Evolutionary conservation across 2,113 vertebrate genomes (phyloP), one percentile per base, ranked within the genome.

Genomic region (Saimiri boliviensis): DNA sequence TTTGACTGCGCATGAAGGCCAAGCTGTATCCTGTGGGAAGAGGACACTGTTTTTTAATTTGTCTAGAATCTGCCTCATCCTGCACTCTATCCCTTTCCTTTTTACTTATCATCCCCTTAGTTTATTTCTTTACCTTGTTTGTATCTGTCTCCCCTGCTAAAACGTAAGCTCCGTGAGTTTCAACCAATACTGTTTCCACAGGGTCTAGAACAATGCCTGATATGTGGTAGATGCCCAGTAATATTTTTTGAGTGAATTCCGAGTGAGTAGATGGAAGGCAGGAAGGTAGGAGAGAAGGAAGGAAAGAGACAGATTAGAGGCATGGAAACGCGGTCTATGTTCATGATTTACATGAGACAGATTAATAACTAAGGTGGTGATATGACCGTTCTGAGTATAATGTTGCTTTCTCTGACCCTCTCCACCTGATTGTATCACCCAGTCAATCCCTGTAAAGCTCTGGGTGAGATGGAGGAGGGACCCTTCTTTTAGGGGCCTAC

Each of bases 391-490:
- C 25, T 37, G 25, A 86, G 21, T 30, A 8, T 16, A 16, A 35
- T 37, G 2, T 16, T 58, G 35, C 16, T 68, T 45, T 45, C 30
- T 74, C 47, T n/a, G 54, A 58, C 27, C 20, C n/a, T 25, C 42
- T 73, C 6, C 32, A 60, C 66, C 10, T 60, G 12, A 2, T 21
- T 42, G 52, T 68, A 3, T 14, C 16, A 70, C 10, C 21, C 35
- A 4, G 5, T 3, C 1, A 2, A 45, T 71, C 37, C 32, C 52
- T 70, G 27, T 3, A n/a, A 49, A n/a, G 0, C 10, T 5, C 30
- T 63, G 0, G 8, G 40, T 3, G 5, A 32, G 60, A 63, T 13
- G 12, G 27, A 63, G 60, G 60, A 63, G 12, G 27, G 60, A 32
- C 12, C 60, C 27, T 25, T 63, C 60, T 63, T 63, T 30, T 63